Evolutionary conservation across 1,140 invertebrate species (phyloP), one percentile per base, ranked within the genome.

Genomic region (Tetranychus cinnabarinus): DNA sequence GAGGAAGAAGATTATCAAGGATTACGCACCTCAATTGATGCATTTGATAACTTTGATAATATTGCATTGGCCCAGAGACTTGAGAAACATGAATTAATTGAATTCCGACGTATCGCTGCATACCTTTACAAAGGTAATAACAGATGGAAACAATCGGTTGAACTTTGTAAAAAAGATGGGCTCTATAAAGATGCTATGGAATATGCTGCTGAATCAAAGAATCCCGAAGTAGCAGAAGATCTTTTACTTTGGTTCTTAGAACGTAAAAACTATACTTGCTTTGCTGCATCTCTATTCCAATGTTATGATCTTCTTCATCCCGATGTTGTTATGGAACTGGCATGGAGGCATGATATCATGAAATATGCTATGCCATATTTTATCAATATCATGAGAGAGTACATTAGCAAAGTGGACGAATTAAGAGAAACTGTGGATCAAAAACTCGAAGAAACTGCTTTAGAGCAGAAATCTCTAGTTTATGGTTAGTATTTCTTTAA

Each of bases 91-190:
- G 93, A 98, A 75, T 77, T 99, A 48, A 96, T 96, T 58, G 96
- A 99, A 75, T 99, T 99, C 75, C 80, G 96, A 74, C 81, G 96
- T 67, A 98, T 99, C 72, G 93, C 95, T 47, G 96, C 96, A 36
- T 98, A 98, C 74, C 75, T 99, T 37, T 99, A 98, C 77, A 98
- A 97, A 78, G 91, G 93, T 65, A 98, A 98, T 75, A 98, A 99
- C 73, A 80, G 95, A 72, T 99, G 95, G 95, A 97, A 97, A 76
- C 95, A 99, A 72, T 93, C 89, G 52, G 92, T 99, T 58, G 95
- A 98, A 72, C 77, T 99, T 50, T 99, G 96, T 78, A 99, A 99
- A 76, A 96, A 95, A 73, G 95, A 97, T 72, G 81, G 88, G 67
- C 75, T 97, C 39, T 97, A 93, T 75, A 88, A 82, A 83, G 96